A percentile compares a stretch with the other conserved stretches of the same genome.
Evolutionary conservation across 2,797 vertebrate species (phyloP).

Genomic region (Acanthiza pusilla): DNA sequence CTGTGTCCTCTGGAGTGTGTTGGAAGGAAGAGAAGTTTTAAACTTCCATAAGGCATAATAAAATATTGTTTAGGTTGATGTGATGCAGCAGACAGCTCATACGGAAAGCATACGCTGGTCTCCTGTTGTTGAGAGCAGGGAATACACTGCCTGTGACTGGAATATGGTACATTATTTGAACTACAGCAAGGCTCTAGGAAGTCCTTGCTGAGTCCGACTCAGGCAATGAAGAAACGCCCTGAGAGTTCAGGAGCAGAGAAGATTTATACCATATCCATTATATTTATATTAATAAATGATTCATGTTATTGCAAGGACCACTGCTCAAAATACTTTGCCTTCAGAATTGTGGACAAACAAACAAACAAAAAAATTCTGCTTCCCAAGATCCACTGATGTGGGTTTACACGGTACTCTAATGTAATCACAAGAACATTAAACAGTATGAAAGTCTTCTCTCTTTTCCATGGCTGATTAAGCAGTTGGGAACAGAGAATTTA

Average conservation of each 20-base stretch:
- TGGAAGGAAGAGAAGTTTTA: constrained; percentile 34
- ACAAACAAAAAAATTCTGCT: not conserved
- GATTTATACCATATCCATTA: constrained; percentile 46
- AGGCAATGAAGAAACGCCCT: constrained; percentile 27
- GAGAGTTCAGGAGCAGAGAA: constrained; percentile 41
- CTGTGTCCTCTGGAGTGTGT: not conserved
- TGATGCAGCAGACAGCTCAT: constrained; percentile 39
- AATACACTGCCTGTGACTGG: constrained; percentile 51
- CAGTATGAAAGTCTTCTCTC: constrained; percentile 72
- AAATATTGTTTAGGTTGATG: constrained; percentile 60
- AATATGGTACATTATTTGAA: constrained; percentile 35
- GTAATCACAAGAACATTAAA: constrained; percentile 70
- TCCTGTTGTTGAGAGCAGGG: constrained; percentile 9
- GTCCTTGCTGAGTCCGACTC: not conserved
- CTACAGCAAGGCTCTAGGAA: not conserved
- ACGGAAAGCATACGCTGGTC: not conserved
- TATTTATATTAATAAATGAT: constrained; percentile 63
- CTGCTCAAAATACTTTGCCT: constrained; percentile 33
- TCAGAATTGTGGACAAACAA: constrained; percentile 44
- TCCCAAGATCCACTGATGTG: constrained; percentile 26
- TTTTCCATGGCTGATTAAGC: constrained; percentile 86
- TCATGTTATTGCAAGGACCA: constrained; percentile 37
- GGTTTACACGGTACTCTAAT: constrained; percentile 49
- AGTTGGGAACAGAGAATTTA: constrained; percentile 82
- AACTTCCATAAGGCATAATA: constrained; percentile 67